Base-by-base conservation (phyloP, 2,113 vertebrate species). In the Cheirogaleus medius region DNA sequence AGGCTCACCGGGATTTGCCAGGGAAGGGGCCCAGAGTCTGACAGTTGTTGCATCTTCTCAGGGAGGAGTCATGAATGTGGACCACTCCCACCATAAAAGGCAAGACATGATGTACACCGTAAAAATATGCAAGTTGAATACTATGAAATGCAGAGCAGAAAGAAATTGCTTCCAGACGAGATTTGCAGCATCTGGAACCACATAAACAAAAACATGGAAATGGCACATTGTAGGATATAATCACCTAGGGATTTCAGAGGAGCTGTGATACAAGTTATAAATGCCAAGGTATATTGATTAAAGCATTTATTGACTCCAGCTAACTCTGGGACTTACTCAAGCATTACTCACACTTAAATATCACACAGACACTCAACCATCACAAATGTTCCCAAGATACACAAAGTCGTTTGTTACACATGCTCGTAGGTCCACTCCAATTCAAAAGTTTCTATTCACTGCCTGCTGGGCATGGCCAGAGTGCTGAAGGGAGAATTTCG, bases 281-380 rank as follows among this genome's bases (percentile, higher is more conserved):
- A 94, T 97, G 88, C 73, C 60, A 69, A 32, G 12, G 37, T 63
- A 84, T 94, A 88, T 52, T 93, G 91, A 96, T 93, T 94, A 95
- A 95, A 97, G 37, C 60, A 80, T 94, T 88, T 73, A 89, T 86
- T 74, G 78, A 88, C 89, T 83, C 66, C 77, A 89, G 69, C 66
- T 83, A 95, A 93, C 37, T 82, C 95, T 92, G 69, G 23, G 37
- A 95, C 39, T 89, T 86, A 92, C 42, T 95, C 52, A 71, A 90
- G 76, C 85, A 66, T 97, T 90, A 92, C 87, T 91, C 90, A 80
- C 27, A 88, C 90, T 74, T 77, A 97, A 97, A 97, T 94, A 91
- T 89, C 95, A 93, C 68, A 47, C 12, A 95, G 88, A 90, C 63
- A 66, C 42, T 89, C 73, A 91, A 63, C 74, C 78, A 89, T 89